phyloP scores from a whole-genome alignment of 2,888 invertebrate genomes.

The Leucoma salicis region DNA sequence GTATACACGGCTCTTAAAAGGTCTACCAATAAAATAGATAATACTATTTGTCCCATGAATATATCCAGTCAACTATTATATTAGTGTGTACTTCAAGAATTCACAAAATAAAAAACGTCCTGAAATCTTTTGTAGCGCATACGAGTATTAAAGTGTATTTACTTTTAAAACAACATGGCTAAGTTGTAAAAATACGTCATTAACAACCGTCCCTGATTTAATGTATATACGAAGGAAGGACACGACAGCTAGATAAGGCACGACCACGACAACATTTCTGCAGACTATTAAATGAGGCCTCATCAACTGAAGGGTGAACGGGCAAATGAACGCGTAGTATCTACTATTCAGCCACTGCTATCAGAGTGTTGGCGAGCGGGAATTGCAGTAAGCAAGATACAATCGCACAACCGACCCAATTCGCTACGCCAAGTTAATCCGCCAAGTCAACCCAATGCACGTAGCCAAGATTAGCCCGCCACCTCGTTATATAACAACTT shows the following conservation, averaged over 20 bases:
- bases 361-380: conserved; percentile 48
- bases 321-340: conserved; percentile 66
- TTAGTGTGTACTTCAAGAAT: conserved; percentile 10
- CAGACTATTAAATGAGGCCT: conserved; percentile 53
- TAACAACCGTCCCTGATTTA: conserved; percentile 40
- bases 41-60: no score
- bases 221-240: conserved; percentile 44
- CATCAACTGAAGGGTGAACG: conserved; percentile 64
- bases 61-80: no score
- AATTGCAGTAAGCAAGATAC: conserved; percentile 58
- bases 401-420: conserved; percentile 72
- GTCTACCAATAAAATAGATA: no score
- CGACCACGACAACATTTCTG: conserved; percentile 58
- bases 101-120: neutral
- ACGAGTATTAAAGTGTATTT: conserved; percentile 13
- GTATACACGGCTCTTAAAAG: no score
- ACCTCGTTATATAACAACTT: conserved; percentile 22
- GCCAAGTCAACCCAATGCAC: conserved; percentile 37
- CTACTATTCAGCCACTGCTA: conserved; percentile 60
- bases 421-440: conserved; percentile 58
- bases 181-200: conserved; percentile 37
- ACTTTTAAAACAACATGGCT: conserved; percentile 15
- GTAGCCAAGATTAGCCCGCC: conserved; percentile 37
- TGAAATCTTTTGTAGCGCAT: conserved; percentile 5
- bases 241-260: conserved; percentile 54